A percentile compares a stretch with the other conserved stretches of the same genome.
These are phyloP conservation scores for Bicyclus anynana DNA, from an alignment of 1,140 invertebrate genomes.

Conservation along the genomic window DNA sequence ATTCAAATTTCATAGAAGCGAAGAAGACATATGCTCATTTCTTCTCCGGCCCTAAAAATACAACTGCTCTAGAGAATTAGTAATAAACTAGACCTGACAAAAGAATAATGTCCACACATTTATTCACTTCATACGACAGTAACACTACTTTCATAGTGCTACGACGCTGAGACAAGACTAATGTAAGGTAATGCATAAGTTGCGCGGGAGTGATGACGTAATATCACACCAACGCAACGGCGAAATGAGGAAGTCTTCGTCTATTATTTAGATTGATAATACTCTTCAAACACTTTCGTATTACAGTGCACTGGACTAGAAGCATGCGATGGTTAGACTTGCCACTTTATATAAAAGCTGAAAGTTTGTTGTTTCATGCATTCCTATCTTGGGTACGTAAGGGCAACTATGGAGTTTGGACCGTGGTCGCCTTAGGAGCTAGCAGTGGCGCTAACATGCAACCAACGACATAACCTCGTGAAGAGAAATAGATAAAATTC, in stretches of 20 bases:
- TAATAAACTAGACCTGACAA: neutral
- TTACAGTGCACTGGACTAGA: neutral
- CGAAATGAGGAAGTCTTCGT: conserved; percentile 12
- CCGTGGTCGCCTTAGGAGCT: no score
- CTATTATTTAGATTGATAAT: conserved; percentile 22
- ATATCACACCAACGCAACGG: conserved; percentile 6
- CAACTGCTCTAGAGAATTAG: no score
- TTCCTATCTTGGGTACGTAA: no score
- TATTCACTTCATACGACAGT: neutral
- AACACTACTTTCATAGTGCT: neutral
- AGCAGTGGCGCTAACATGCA: no score
- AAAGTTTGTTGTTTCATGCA: no score
- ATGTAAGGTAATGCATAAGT: conserved; percentile 8
- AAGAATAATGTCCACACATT: neutral
- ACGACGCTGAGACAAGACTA: neutral
- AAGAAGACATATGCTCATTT: no score
- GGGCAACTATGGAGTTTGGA: no score
- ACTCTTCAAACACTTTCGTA: conserved; percentile 10
- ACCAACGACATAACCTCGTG: no score
- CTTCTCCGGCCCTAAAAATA: no score
- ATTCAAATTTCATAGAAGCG: no score
- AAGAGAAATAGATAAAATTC: no score
- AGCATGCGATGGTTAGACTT: neutral
- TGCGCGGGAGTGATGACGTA: conserved; percentile 9
- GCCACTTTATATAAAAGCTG: no score